phyloP scores from a whole-genome alignment of 53 echinoderm and acorn worm genomes.

The Apostichopus leukothele region DNA sequence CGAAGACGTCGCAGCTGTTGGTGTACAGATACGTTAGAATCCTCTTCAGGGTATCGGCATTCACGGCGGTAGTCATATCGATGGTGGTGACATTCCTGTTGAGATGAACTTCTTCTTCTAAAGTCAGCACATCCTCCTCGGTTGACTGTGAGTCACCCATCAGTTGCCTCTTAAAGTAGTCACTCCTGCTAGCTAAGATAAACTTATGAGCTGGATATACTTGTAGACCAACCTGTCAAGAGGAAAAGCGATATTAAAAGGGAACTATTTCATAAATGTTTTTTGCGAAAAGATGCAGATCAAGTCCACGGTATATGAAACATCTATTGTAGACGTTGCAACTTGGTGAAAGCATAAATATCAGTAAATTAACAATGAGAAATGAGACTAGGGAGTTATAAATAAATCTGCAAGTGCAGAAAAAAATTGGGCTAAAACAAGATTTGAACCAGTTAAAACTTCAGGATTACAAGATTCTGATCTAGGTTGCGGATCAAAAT shows the following conservation, averaged over 20 bases:
- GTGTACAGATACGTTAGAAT: slow-evolving; percentile 86
- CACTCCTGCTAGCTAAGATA: slow-evolving; percentile 75
- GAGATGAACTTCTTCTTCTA: slow-evolving; percentile 9
- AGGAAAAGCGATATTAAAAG: not conserved
- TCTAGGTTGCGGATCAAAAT: too few species aligned
- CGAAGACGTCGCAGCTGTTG: slow-evolving; percentile 76
- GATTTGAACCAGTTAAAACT: too few species aligned
- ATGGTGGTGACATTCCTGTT: slow-evolving; percentile 44
- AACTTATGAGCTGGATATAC: slow-evolving; percentile 78
- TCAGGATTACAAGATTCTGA: too few species aligned
- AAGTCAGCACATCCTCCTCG: slow-evolving; percentile 25
- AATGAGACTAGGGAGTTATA: too few species aligned
- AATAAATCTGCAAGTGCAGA: too few species aligned
- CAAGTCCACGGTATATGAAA: too few species aligned
- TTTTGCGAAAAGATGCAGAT: too few species aligned
- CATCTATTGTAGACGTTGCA: too few species aligned
- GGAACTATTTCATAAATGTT: too few species aligned
- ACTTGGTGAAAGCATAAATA: too few species aligned
- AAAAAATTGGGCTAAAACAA: too few species aligned
- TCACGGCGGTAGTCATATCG: slow-evolving; percentile 61
- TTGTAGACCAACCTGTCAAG: slow-evolving; percentile 51
- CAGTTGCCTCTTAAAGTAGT: slow-evolving; percentile 79
- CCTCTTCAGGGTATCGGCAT: slow-evolving; percentile 55
- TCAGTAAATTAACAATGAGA: too few species aligned
- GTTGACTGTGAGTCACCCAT: slow-evolving; percentile 20